Percentiles rank a stretch among this genome's conserved stretches.
Evolutionary conservation across 1,140 invertebrate genomes (phyloP).

Genomic region (Globodera rostochiensis): DNA sequence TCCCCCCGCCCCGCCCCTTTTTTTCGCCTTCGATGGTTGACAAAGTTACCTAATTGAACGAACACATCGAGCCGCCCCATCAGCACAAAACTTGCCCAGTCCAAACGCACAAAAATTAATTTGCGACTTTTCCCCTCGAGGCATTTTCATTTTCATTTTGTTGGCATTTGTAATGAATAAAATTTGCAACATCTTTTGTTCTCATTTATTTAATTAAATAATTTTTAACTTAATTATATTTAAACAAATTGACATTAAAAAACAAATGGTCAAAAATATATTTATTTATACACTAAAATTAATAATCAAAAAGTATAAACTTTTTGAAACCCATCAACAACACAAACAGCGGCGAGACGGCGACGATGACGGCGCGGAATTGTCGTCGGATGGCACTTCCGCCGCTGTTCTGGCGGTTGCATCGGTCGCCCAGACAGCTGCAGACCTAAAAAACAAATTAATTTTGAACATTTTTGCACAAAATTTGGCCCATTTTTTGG

Average conservation of each 20-base stretch:
- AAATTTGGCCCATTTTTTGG: background rate
- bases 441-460: slow-evolving; percentile 31
- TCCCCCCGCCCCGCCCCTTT: too few species aligned
- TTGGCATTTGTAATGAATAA: background rate
- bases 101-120: too few species aligned
- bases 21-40: too few species aligned
- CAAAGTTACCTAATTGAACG: too few species aligned
- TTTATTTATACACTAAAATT: too few species aligned
- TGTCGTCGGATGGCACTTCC: slow-evolving; percentile 1
- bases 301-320: background rate
- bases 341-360: background rate
- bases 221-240: background rate
- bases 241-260: too few species aligned
- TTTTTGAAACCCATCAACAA: background rate
- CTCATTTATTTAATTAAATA: background rate
- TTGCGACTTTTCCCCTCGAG: background rate
- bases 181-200: background rate
- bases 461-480: background rate
- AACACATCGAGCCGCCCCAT: too few species aligned
- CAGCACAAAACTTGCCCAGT: too few species aligned
- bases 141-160: background rate
- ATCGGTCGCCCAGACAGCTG: slow-evolving; percentile 32
- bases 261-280: too few species aligned
- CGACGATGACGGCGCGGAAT: background rate
- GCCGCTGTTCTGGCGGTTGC: slow-evolving; percentile 8